phyloP scores from a whole-genome alignment of 2,797 vertebrate genomes.

The Oreochromis mossambicus region DNA sequence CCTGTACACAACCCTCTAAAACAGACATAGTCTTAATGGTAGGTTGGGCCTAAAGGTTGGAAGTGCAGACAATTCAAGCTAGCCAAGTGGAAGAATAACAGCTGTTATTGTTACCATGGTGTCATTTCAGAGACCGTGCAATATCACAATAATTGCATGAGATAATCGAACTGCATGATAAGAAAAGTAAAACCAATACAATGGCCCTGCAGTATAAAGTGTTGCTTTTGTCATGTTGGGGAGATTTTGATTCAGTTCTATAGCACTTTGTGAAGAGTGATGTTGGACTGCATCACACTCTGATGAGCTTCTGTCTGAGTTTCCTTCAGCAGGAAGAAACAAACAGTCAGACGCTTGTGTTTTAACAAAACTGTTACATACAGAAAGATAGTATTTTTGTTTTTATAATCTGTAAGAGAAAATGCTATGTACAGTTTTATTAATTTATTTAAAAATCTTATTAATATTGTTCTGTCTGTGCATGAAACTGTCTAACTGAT shows the following conservation, averaged over 20 bases:
- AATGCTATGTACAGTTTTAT: background rate
- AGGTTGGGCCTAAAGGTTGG: constrained; percentile 83
- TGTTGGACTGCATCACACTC: background rate
- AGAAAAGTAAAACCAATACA: background rate
- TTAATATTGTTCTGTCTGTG: background rate
- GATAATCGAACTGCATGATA: background rate
- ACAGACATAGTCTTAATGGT: constrained; percentile 80
- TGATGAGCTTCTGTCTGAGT: background rate
- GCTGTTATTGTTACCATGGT: constrained; percentile 47
- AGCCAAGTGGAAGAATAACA: constrained; percentile 35
- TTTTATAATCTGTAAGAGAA: background rate
- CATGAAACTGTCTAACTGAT: background rate
- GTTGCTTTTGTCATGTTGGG: background rate
- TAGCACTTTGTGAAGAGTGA: background rate
- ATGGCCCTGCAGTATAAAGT: background rate
- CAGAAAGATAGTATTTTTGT: background rate
- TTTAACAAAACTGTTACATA: background rate
- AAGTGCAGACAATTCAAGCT: constrained; percentile 61
- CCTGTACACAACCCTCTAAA: constrained; percentile 79
- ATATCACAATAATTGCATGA: background rate
- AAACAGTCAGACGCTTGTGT: background rate
- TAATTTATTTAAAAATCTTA: background rate
- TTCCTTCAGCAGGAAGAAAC: background rate
- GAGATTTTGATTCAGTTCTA: constrained; percentile 1
- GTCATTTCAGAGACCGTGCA: constrained; percentile 6